Evolutionary conservation across 2,113 vertebrate species (phyloP), one percentile per base, ranked within the genome.

Genomic region (Petaurus breviceps): DNA sequence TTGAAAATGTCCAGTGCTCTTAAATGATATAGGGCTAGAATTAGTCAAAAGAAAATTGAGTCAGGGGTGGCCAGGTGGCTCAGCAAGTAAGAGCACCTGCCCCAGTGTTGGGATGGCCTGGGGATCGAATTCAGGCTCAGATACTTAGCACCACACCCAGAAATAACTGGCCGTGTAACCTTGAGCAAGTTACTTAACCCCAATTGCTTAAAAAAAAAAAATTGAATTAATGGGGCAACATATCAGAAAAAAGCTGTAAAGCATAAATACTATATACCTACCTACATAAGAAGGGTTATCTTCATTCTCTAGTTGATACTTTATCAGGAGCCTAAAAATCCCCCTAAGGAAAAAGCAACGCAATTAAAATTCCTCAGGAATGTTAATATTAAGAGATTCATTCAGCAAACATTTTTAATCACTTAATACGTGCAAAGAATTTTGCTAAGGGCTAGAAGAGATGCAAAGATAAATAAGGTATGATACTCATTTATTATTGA

Each of bases 251-350:
- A 96, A 95, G 37, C 89, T 51, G 93, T 0, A 51, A 24, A 92
- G 90, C 93, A 96, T 61, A 95, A 94, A 92, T 77, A 89, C 52
- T 84, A n/a, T 16, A 92, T 97, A 97, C 12, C 9, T 93, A 99
- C 99, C 99, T 97, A 98, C 97, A 22, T 99, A 99, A 94, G 99
- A 99, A 92, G 99, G 98, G 96, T 99, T 99, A 97, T 99, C 99
- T 98, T 99, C 99, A 98, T 99, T 99, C 95, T 99, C 99, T 98
- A 99, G 98, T 97, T 99, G 99, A 97, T 99, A 99, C 98, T 99
- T 99, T 93, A 99, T 99, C 97, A 99, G 98, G 92, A 99, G 98
- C 97, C 99, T 99, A 98, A 99, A 99, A 98, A 99, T 99, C 19
- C 99, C 99, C 97, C 99, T 99, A 52, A 91, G 57, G 51, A 43